Base-by-base conservation (phyloP, 2,888 invertebrate species). In the Aphidius colemani region DNA sequence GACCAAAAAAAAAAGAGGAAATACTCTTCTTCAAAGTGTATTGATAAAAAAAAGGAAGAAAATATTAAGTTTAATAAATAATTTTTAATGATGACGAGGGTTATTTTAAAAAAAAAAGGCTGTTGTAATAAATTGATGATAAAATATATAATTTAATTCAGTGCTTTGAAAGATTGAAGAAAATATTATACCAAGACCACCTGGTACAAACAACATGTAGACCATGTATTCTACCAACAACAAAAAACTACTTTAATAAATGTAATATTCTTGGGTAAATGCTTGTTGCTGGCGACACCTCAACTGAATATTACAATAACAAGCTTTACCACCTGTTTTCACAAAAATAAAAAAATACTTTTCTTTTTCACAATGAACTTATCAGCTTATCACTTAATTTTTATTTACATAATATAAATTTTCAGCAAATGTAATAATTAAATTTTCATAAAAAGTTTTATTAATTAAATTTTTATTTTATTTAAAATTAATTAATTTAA, bases 141-240 rank as follows among this genome's bases (percentile, higher is more conserved):
- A 18, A 18, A 18, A 18, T 18, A 18, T 18, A 18, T 18, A 53
- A 51, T 49, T 46, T 39, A n/a, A 10, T 44, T 45, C 7, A 53
- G 18, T 50, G 7, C 7, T 7, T 18, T 50, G 7, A 30, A 30
- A 30, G 30, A 30, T 30, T 30, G 30, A n/a, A 46, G 57, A 46
- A 46, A 46, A 46, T 46, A 57, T 57, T n/a, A n/a, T n/a, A n/a
- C n/a, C n/a, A 18, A 18, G 65, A 66, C 65, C 71, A 71, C 71
- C 72, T 71, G 72, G 68, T 72, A 63, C 71, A 59, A 61, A 62
- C 68, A 60, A 59, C 61, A 69, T 67, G 70, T 73, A 69, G 70
- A 73, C 63, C 68, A 59, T 70, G 65, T 64, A 53, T 65, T 64
- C 59, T n/a, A 61, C 66, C 69, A 66, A 67, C 66, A 64, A 66